phyloP scores from a whole-genome alignment of 2,797 vertebrate species.

The Naso thynnoides region DNA sequence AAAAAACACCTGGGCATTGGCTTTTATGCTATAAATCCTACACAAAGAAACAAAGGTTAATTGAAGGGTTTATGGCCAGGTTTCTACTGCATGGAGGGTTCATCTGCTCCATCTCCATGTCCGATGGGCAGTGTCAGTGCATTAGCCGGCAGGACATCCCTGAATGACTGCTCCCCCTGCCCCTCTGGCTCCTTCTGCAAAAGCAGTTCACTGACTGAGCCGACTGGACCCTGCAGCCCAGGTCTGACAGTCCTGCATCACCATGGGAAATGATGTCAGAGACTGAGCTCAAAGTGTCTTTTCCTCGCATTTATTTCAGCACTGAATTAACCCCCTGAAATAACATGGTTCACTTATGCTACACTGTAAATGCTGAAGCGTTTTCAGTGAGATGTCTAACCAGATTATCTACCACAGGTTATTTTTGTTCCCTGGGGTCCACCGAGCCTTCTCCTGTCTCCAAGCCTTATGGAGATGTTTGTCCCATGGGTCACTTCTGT shows the following conservation, averaged over 20 bases:
- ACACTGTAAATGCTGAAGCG: constrained; percentile 11
- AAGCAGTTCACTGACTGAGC: constrained; percentile 81
- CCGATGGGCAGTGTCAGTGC: constrained; percentile 73
- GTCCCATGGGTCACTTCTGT: constrained; percentile 91
- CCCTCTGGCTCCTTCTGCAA: constrained; percentile 86
- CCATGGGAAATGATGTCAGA: constrained; percentile 18
- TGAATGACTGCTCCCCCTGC: constrained; percentile 81
- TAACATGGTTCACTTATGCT: constrained; percentile 4
- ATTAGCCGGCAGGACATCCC: constrained; percentile 69
- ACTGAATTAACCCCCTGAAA: neutral
- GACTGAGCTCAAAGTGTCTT: constrained; percentile 30
- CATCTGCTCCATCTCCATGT: constrained; percentile 74
- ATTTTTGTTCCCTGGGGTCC: constrained; percentile 83
- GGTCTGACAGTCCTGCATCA: constrained; percentile 77
- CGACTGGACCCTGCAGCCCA: constrained; percentile 87
- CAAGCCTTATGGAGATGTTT: constrained; percentile 88
- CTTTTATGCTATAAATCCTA: neutral
- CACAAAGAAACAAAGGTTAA: neutral
- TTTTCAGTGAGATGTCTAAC: constrained; percentile 42
- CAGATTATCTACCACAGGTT: constrained; percentile 71
- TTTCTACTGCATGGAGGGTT: constrained; percentile 82
- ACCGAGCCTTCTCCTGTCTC: constrained; percentile 79
- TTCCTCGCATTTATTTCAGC: constrained; percentile 3
- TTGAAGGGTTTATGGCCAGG: constrained; percentile 60
- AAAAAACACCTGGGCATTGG: constrained; percentile 10